These are phyloP conservation scores for Virgularia gustaviana DNA, from an alignment of 92 coral and sea anemone genomes.

Conservation along the genomic window DNA sequence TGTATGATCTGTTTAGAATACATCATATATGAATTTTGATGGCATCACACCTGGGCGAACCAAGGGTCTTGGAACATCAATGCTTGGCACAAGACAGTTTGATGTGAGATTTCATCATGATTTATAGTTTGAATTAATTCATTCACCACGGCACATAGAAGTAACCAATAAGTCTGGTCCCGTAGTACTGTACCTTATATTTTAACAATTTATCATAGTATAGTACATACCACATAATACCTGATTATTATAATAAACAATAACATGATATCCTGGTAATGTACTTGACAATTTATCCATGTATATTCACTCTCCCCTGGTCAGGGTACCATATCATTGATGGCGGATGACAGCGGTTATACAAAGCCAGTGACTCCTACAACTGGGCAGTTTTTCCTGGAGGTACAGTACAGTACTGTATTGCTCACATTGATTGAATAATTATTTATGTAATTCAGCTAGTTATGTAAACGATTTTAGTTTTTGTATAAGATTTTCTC, in stretches of 20 bases:
- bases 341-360: slow-evolving; percentile 79
- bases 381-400: slow-evolving; percentile 45
- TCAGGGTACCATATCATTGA: slow-evolving; percentile 78
- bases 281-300: no score
- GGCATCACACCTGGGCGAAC: slow-evolving; percentile 29
- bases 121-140: neutral
- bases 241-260: no score
- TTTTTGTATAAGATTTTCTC: no score
- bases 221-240: no score
- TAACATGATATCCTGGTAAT: no score
- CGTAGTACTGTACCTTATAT: no score
- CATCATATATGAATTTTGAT: slow-evolving; percentile 3
- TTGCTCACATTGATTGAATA: no score
- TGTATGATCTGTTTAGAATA: neutral
- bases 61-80: neutral
- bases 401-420: no score
- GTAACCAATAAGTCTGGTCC: neutral
- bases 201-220: no score
- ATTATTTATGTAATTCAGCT: no score
- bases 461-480: no score
- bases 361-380: slow-evolving; percentile 67
- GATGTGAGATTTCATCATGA: slow-evolving; percentile 1
- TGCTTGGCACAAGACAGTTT: slow-evolving; percentile 31
- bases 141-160: neutral
- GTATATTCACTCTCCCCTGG: no score